A percentile compares a stretch with the other conserved stretches of the same genome.
Evolutionary conservation across 1,140 invertebrate species (phyloP).

Genomic region (Formica selysi): DNA sequence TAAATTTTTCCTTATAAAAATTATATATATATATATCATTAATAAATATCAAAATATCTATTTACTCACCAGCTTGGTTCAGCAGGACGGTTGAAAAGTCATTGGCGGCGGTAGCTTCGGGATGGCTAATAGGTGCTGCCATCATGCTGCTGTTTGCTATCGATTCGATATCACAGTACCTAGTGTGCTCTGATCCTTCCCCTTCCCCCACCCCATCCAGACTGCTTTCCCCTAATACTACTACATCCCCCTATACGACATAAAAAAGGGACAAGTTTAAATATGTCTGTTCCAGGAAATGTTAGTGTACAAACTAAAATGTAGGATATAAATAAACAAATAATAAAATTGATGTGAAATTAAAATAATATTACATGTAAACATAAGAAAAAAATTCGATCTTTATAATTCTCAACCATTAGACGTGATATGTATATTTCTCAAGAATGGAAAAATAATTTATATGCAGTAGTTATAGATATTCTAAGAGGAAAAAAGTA

Average conservation of each 20-base stretch:
- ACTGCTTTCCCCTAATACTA: slow-evolving; percentile 87
- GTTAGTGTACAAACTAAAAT: background rate
- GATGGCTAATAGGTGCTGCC: slow-evolving; percentile 86
- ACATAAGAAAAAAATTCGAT: background rate
- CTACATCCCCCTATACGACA: slow-evolving; percentile 85
- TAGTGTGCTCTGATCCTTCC: slow-evolving; percentile 85
- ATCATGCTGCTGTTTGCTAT: slow-evolving; percentile 86
- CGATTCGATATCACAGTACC: slow-evolving; percentile 87
- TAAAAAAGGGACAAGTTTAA: slow-evolving; percentile 58
- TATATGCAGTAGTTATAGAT: background rate
- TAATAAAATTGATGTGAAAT: background rate
- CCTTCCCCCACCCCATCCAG: slow-evolving; percentile 86
- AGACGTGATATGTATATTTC: background rate
- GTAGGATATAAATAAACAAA: slow-evolving; percentile 3
- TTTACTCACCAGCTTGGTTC: slow-evolving; percentile 84
- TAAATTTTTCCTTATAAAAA: too few species aligned
- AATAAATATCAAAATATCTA: slow-evolving; percentile 21
- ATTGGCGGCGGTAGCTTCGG: slow-evolving; percentile 86
- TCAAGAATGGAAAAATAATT: background rate
- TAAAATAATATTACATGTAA: background rate
- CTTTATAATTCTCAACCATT: background rate
- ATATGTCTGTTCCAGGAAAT: background rate
- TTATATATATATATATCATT: background rate
- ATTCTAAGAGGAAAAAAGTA: background rate
- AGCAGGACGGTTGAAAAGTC: slow-evolving; percentile 87